These are phyloP conservation scores for Drosophila vallismaia DNA, from an alignment of 2,888 invertebrate species.

Conservation along the genomic window DNA sequence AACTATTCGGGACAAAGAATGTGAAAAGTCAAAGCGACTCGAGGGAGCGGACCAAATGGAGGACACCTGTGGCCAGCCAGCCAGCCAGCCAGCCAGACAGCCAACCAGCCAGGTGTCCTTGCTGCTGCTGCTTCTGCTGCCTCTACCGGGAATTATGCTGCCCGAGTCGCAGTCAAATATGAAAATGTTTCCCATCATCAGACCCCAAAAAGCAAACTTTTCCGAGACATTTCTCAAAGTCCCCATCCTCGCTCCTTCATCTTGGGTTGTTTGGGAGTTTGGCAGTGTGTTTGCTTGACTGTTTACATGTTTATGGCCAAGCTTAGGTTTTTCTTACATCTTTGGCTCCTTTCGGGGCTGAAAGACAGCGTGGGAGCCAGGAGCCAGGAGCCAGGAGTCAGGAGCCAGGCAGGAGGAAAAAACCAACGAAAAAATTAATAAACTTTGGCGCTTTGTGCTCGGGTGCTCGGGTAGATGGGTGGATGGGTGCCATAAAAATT, in stretches of 20 bases:
- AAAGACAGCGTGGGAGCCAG: neutral
- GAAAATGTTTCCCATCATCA: constrained; percentile 43
- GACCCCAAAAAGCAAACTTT: constrained; percentile 41
- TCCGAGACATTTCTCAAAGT: constrained; percentile 51
- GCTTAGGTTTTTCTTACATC: constrained; percentile 29
- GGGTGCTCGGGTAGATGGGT: constrained; percentile 9
- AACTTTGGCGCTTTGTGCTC: constrained; percentile 39
- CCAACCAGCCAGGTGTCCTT: neutral
- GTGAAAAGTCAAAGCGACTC: neutral
- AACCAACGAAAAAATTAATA: constrained; percentile 42
- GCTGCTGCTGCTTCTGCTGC: neutral
- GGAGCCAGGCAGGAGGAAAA: constrained; percentile 2
- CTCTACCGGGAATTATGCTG: constrained; percentile 35
- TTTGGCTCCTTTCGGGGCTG: constrained; percentile 11
- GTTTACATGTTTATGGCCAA: constrained; percentile 41
- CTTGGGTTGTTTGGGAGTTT: constrained; percentile 24
- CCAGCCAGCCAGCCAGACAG: neutral
- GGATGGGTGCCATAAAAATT: constrained; percentile 29
- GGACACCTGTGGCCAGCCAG: neutral
- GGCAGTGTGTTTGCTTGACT: constrained; percentile 22
- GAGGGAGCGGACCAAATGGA: neutral
- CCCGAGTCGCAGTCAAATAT: constrained; percentile 55
- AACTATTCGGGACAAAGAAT: neutral
- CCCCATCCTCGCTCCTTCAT: neutral
- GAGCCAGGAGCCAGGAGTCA: constrained; percentile 8